Conservation (phyloP, 2,888 invertebrate species). For the Halocaridina rubra region DNA sequence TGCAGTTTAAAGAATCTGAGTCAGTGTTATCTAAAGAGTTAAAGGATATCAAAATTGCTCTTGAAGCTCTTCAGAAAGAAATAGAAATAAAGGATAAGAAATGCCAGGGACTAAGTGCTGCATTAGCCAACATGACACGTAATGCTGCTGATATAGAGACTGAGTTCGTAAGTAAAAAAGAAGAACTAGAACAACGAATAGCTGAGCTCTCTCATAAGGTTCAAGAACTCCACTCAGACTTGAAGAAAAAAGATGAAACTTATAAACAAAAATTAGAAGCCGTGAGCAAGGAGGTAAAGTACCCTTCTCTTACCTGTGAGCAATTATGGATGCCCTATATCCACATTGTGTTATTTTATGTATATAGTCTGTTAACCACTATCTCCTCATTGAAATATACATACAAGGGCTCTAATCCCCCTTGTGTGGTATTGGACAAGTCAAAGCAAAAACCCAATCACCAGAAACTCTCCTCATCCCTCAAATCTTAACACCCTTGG, state of each 20-base stretch:
- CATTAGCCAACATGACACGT: not conserved
- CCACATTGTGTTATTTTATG: too few species aligned
- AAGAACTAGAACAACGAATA: not conserved
- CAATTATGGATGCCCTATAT: too few species aligned
- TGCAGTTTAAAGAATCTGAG: not conserved
- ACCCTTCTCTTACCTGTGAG: not conserved
- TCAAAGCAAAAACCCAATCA: too few species aligned
- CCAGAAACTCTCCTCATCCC: too few species aligned
- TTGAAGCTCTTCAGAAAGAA: not conserved
- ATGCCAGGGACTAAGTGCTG: not conserved
- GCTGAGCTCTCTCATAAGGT: not conserved
- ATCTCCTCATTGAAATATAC: too few species aligned
- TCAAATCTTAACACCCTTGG: too few species aligned
- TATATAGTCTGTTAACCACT: too few species aligned
- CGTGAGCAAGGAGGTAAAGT: not conserved
- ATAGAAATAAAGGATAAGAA: not conserved
- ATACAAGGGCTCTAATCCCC: too few species aligned
- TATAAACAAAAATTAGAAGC: not conserved
- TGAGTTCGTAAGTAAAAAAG: not conserved
- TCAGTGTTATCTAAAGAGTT: not conserved
- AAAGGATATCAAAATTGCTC: not conserved
- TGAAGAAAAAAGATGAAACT: not conserved
- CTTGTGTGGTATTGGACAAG: too few species aligned
- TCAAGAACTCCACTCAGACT: not conserved
- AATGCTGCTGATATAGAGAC: not conserved